phyloP scores from a whole-genome alignment of 1,140 invertebrate genomes.

The Asobara japonica region DNA sequence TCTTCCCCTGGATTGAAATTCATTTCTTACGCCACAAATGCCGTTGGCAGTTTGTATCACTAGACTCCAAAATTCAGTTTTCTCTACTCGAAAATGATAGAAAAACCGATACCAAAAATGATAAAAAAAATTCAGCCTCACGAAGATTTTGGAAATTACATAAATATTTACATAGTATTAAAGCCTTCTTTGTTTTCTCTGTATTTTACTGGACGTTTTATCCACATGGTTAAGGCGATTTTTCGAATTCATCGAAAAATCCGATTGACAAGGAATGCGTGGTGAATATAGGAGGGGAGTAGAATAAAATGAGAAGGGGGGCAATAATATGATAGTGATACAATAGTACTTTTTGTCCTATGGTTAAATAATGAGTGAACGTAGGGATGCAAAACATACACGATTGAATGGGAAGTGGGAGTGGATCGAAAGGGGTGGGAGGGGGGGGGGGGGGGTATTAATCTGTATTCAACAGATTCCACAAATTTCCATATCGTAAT shows the following conservation, averaged over 20 bases:
- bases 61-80: no score
- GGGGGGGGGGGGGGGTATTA: neutral
- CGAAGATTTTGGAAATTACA: neutral
- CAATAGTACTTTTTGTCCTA: neutral
- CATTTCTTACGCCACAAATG: no score
- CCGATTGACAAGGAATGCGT: constrained; percentile 11
- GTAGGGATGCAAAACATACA: neutral
- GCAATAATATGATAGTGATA: neutral
- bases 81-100: neutral
- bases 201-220: constrained; percentile 13
- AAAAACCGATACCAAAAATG: neutral
- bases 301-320: neutral
- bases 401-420: neutral
- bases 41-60: no score
- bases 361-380: neutral
- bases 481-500: constrained; percentile 7
- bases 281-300: neutral
- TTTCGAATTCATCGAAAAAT: constrained; percentile 5
- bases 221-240: constrained; percentile 16
- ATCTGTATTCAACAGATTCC: neutral
- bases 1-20: no score
- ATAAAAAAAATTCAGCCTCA: constrained; percentile 3
- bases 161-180: constrained; percentile 16
- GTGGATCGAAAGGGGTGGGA: neutral
- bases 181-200: constrained; percentile 12